Base-by-base conservation (phyloP, 1,140 invertebrate genomes). In the Nautilus pompilius region DNA sequence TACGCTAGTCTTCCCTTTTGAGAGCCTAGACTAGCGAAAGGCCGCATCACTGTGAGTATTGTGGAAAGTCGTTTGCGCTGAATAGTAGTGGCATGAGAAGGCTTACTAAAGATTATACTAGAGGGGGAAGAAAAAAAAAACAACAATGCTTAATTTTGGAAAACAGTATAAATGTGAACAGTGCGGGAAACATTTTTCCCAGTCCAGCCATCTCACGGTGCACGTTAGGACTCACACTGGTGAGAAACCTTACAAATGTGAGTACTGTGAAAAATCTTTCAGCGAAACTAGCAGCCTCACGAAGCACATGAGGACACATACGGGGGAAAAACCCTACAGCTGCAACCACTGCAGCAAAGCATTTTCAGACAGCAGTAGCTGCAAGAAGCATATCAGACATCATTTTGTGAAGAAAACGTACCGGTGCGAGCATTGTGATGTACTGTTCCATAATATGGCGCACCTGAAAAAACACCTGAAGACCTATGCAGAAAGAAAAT, bases 171-270 rank as follows among this genome's bases (percentile, higher is more conserved):
- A 28, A 24, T n/a, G n/a, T n/a, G n/a, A n/a, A n/a, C n/a, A n/a
- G n/a, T n/a, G n/a, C n/a, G n/a, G n/a, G n/a, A n/a, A 59, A 24
- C 20, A 29, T 13, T 65, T 65, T 82, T 86, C 86, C 71, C 89
- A 89, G 8, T 82, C 85, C 13, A 87, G 88, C 57, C 84, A 90
- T 33, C 79, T 91, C 2, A 83, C 87, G 64, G 87, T 90, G 58
- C 90, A 92, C 68, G 85, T 88, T 65, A 83, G 89, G 56, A 88
- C 86, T 32, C 90, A 91, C 73, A 90, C 89, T 30, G 87, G 86
- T 8, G 88, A 90, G 71, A 84, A 83, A 72, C 88, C 88, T 1
- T 62, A 53, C 34, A 45, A 48, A 41, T 66, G 65, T 59, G 33
- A 46, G 10, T 28, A 33, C 5, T 66, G 65, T 30, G 56, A 45